phyloP scores from a whole-genome alignment of 2,888 invertebrate genomes.

The Platerodrilus igneus region DNA sequence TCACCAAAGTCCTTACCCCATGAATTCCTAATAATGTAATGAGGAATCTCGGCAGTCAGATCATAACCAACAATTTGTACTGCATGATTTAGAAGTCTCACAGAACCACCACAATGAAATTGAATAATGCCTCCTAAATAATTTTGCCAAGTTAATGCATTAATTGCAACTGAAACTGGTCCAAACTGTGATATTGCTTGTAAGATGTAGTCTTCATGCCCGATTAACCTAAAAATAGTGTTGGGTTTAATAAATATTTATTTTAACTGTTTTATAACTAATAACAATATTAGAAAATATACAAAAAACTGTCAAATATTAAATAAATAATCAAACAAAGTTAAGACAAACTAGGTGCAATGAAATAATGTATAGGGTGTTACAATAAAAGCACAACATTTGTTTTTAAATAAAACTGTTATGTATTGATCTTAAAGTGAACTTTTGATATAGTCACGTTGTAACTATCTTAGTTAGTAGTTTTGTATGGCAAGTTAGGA shows the following conservation, averaged over 20 bases:
- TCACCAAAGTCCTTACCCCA: constrained; percentile 78
- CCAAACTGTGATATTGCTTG: constrained; percentile 62
- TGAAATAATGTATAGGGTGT: too few species aligned
- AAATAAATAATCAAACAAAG: too few species aligned
- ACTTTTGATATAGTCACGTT: too few species aligned
- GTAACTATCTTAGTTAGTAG: too few species aligned
- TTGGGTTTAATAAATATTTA: constrained; percentile 12
- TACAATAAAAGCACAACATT: too few species aligned
- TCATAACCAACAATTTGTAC: constrained; percentile 83
- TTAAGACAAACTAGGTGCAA: too few species aligned
- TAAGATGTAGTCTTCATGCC: constrained; percentile 60
- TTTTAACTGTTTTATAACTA: constrained; percentile 6
- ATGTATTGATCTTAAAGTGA: too few species aligned
- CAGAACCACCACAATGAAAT: constrained; percentile 66
- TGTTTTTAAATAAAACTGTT: too few species aligned
- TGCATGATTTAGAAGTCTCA: constrained; percentile 68
- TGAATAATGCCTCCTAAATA: constrained; percentile 81
- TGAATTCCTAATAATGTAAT: constrained; percentile 80
- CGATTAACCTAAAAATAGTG: constrained; percentile 56
- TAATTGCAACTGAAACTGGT: constrained; percentile 75
- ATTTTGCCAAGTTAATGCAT: constrained; percentile 81
- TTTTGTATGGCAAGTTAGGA: too few species aligned
- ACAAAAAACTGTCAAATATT: too few species aligned
- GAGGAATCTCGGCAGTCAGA: constrained; percentile 63
- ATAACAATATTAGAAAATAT: constrained; percentile 9